These are phyloP conservation scores for Alligator sinensis DNA, from an alignment of 2,113 vertebrate genomes.

Conservation along the genomic window DNA sequence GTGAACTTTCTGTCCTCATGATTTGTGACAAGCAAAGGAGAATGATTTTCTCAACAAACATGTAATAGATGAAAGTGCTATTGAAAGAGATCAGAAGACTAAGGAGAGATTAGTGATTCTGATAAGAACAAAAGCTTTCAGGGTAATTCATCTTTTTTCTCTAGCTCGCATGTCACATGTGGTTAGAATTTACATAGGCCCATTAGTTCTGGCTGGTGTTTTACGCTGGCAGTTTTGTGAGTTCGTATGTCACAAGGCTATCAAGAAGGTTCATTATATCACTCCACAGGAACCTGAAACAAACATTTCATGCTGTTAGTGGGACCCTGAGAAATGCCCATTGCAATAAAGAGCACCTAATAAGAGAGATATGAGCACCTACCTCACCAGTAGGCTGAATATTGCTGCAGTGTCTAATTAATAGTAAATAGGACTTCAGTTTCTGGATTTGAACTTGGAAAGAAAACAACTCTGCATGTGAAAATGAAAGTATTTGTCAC, in stretches of 20 bases:
- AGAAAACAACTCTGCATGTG: background rate
- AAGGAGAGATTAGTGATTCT: background rate
- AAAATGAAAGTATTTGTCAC: background rate
- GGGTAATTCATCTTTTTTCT: background rate
- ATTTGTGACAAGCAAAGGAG: conserved; percentile 22
- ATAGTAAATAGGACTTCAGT: background rate
- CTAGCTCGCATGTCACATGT: background rate
- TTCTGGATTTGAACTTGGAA: background rate
- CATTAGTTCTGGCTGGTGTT: background rate
- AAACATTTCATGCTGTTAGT: background rate
- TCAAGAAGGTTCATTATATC: background rate
- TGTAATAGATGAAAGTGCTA: conserved; percentile 5
- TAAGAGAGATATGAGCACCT: background rate
- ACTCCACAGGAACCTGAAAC: background rate
- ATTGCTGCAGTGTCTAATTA: background rate
- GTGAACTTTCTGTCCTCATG: conserved; percentile 8
- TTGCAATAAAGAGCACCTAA: background rate
- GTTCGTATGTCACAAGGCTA: background rate
- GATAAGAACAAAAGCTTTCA: background rate
- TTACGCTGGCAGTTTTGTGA: background rate
- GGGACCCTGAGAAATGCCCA: background rate
- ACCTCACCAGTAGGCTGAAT: background rate
- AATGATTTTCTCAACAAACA: conserved; percentile 64
- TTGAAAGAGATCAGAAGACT: conserved; percentile 21
- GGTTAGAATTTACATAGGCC: background rate